Base-by-base conservation (phyloP, 2,797 vertebrate genomes). In the Tapera naevia region DNA sequence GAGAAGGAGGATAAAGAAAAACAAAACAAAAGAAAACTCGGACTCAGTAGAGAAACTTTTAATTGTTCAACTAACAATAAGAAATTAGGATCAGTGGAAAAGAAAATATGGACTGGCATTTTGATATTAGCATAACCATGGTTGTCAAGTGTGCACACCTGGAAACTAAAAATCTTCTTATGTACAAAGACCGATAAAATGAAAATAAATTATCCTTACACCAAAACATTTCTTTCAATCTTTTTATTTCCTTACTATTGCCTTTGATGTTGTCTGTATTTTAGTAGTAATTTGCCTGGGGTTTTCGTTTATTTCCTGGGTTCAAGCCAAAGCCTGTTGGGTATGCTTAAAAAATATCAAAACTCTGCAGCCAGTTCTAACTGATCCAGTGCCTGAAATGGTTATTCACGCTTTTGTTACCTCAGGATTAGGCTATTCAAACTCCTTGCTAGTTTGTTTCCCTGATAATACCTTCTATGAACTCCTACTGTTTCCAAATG, bases 341-440 rank as follows among this genome's bases (percentile, higher is more conserved):
- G 71, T 65, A 64, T 0, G 3, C 76, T 86, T 85, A 73, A 78
- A 89, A 66, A 93, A 60, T 93, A 96, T 93, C 85, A 64, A 64
- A 30, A n/a, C 75, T 93, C 91, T 88, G 76, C 94, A 96, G 88
- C 58, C 83, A 93, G 51, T 43, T 94, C 66, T 94, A 64, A 92
- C 85, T 94, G 89, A 88, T 95, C 56, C 91, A 95, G 91, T 93
- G 70, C 48, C 64, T 93, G 46, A 86, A 91, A 91, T 72, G 72
- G 46, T 87, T 94, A 88, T 93, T 94, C 92, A 95, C 67, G 88
- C 66, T 90, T 96, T 94, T 92, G 51, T 93, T 95, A 88, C 80
- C 57, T 95, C 62, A 88, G 70, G 91, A 94, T 96, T 81, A 91
- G 45, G 64, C 73, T 86, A 71, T 84, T 92, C 67, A 91, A 60